Evolutionary conservation across 2,113 vertebrate species (phyloP).

Genomic region (Gymnogyps californianus): DNA sequence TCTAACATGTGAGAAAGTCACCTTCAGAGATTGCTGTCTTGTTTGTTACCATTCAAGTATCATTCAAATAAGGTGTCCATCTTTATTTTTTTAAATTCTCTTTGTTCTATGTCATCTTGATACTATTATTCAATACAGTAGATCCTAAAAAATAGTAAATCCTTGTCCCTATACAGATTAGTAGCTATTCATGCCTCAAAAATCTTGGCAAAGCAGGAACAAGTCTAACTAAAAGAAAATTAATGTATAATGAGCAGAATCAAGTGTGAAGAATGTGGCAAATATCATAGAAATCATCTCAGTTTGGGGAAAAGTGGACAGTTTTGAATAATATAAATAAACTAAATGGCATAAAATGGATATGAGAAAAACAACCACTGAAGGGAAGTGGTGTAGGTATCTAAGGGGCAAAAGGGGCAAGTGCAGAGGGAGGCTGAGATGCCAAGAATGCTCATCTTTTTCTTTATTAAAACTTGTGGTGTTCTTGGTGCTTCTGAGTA

Average conservation of each 20-base stretch:
- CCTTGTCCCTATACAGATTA: not conserved
- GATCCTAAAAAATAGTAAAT: not conserved
- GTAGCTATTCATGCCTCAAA: not conserved
- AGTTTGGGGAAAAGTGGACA: not conserved
- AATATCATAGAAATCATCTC: not conserved
- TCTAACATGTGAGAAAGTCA: not conserved
- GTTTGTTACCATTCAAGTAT: not conserved
- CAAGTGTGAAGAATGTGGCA: not conserved
- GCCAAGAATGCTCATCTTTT: not conserved
- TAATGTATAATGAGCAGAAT: not conserved
- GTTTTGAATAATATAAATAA: not conserved
- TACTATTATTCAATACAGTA: not conserved
- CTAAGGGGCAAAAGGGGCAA: not conserved
- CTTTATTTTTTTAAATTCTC: not conserved
- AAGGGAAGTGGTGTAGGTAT: fast-evolving
- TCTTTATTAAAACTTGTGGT: not conserved
- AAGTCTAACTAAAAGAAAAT: not conserved
- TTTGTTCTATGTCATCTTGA: not conserved
- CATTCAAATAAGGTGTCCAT: not conserved
- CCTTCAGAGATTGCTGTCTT: not conserved
- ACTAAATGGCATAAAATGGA: not conserved
- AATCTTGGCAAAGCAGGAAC: not conserved
- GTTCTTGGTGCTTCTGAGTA: not conserved
- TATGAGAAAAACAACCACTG: not conserved
- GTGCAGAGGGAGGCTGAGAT: fast-evolving